Conservation (phyloP, 2,797 vertebrate species). For the Apogon hyalosoma region DNA sequence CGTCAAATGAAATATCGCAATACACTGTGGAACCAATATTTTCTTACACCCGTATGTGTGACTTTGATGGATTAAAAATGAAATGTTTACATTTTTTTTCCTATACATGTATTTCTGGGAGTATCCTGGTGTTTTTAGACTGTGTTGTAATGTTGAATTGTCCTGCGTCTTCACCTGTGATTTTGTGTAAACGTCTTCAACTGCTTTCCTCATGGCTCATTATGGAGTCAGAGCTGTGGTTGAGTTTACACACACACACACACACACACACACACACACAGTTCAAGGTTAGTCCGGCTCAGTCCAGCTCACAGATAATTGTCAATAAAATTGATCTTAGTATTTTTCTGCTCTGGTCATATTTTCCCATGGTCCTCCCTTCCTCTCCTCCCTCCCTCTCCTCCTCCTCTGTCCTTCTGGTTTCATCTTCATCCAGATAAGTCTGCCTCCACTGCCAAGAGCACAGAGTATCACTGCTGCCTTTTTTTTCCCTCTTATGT, state of each 20-base stretch:
- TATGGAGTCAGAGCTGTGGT: slow-evolving; percentile 45
- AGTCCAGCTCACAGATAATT: slow-evolving; percentile 74
- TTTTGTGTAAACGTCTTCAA: too few species aligned
- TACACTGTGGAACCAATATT: too few species aligned
- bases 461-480: slow-evolving; percentile 77
- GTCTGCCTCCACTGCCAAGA: slow-evolving; percentile 80
- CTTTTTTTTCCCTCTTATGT: slow-evolving; percentile 62
- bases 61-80: too few species aligned
- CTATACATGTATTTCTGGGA: too few species aligned
- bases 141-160: too few species aligned
- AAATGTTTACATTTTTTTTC: too few species aligned
- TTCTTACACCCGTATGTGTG: too few species aligned
- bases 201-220: slow-evolving; percentile 34
- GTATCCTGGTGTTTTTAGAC: too few species aligned
- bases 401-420: slow-evolving; percentile 75
- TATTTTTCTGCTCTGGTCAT: slow-evolving; percentile 45
- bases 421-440: slow-evolving; percentile 80
- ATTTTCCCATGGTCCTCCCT: slow-evolving; percentile 46
- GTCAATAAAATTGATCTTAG: slow-evolving; percentile 80
- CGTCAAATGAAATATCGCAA: too few species aligned
- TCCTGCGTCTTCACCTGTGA: too few species aligned
- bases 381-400: slow-evolving; percentile 57
- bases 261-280: slow-evolving; percentile 27
- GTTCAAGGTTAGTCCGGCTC: slow-evolving; percentile 77
- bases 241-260: slow-evolving; percentile 15